Percentiles rank a stretch among this genome's conserved stretches.
These are phyloP conservation scores for Riparia riparia DNA, from an alignment of 2,113 vertebrate genomes.

Conservation along the genomic window DNA sequence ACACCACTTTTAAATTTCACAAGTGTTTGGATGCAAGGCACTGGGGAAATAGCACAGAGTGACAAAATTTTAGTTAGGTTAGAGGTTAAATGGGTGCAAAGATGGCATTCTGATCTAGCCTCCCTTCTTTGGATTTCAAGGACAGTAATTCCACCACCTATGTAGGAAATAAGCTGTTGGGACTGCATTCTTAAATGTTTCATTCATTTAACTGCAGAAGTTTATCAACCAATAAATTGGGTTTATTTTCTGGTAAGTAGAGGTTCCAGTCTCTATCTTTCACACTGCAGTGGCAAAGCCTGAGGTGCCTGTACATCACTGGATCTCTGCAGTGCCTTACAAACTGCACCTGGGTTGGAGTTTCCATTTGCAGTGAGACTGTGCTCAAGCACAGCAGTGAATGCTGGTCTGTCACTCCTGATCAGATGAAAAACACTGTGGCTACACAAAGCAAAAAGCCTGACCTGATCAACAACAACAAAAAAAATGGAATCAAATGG, in stretches of 20 bases:
- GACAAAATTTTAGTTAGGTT: background rate
- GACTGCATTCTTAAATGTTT: background rate
- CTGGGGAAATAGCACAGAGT: background rate
- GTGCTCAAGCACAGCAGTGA: background rate
- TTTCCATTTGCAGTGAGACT: background rate
- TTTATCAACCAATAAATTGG: background rate
- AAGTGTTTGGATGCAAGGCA: background rate
- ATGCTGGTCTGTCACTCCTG: background rate
- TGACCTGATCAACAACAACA: background rate
- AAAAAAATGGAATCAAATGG: background rate
- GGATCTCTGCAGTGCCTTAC: background rate
- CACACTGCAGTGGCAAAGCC: background rate
- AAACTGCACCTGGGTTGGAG: background rate
- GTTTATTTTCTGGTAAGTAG: background rate
- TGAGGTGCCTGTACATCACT: fast-evolving
- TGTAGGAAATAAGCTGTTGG: background rate
- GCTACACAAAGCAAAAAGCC: background rate
- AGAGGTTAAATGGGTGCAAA: background rate
- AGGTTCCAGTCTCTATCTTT: background rate
- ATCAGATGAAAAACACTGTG: background rate
- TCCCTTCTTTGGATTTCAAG: background rate
- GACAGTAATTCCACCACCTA: background rate
- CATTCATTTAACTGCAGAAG: background rate
- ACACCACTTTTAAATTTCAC: background rate
- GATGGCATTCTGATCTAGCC: background rate